phyloP scores from a whole-genome alignment of 2,797 vertebrate species.

The Pangasius sanitwongsei region DNA sequence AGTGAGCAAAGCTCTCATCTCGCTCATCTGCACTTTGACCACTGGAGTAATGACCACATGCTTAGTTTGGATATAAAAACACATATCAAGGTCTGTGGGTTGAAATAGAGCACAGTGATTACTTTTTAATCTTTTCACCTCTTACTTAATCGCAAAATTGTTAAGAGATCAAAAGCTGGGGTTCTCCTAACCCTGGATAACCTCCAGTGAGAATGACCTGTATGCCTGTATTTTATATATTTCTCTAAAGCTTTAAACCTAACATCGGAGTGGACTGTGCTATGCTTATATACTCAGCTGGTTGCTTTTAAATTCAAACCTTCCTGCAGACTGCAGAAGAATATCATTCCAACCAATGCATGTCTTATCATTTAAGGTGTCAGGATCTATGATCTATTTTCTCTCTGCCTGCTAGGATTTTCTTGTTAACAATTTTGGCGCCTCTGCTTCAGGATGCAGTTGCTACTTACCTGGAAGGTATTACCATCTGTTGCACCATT shows the following conservation, averaged over 20 bases:
- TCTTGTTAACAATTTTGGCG: background rate
- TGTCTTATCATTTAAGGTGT: background rate
- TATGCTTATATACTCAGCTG: background rate
- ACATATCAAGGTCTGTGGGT: background rate
- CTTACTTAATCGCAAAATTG: background rate
- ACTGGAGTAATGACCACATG: background rate
- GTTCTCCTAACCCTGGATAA: background rate
- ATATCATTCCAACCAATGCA: background rate
- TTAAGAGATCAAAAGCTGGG: background rate
- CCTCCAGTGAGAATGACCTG: background rate
- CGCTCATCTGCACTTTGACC: background rate
- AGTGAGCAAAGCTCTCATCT: slow-evolving; percentile 35
- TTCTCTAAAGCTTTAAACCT: background rate
- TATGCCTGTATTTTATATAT: too few relatives aligned
- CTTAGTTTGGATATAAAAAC: slow-evolving; percentile 10
- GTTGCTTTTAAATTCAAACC: background rate
- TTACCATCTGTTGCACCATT: background rate
- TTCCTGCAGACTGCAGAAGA: background rate
- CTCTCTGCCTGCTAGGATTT: background rate
- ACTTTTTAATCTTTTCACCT: background rate
- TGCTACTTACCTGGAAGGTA: background rate
- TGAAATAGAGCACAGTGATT: background rate
- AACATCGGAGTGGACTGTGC: background rate
- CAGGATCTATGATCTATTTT: background rate
- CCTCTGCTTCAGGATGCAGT: background rate